These are phyloP conservation scores for Neodiprion virginianus DNA, from an alignment of 1,140 invertebrate species.

Conservation along the genomic window DNA sequence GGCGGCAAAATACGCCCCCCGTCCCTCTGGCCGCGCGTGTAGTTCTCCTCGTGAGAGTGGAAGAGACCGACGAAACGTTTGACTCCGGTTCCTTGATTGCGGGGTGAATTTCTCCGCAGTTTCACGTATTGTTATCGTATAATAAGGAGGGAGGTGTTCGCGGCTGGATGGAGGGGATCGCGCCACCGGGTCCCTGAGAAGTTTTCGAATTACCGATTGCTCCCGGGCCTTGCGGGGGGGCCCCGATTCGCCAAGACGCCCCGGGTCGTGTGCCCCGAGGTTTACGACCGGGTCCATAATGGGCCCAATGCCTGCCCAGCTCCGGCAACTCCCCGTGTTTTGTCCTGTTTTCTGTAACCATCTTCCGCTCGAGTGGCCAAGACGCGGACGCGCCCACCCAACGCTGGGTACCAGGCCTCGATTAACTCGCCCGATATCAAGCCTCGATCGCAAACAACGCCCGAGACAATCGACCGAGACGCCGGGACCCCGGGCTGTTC, in stretches of 20 bases:
- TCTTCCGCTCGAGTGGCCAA: slow-evolving; percentile 42
- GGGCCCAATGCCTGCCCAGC: too few relatives aligned
- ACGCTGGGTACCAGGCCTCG: slow-evolving; percentile 45
- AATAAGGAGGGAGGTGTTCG: slow-evolving; percentile 55
- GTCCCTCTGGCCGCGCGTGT: slow-evolving; percentile 41
- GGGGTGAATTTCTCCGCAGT: slow-evolving; percentile 61
- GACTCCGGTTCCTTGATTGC: slow-evolving; percentile 55
- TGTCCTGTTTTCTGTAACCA: slow-evolving; percentile 20
- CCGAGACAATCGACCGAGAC: too few relatives aligned
- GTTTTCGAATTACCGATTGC: slow-evolving; percentile 56
- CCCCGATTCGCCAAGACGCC: slow-evolving; percentile 16
- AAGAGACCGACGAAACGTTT: slow-evolving; percentile 39
- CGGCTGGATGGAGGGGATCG: slow-evolving; percentile 40
- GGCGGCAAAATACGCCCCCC: slow-evolving; percentile 10
- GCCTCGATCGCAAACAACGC: too few relatives aligned
- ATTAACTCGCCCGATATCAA: neutral
- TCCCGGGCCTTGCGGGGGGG: slow-evolving; percentile 33
- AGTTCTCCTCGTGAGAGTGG: slow-evolving; percentile 49
- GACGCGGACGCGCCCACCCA: slow-evolving; percentile 54
- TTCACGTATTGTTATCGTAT: slow-evolving; percentile 54
- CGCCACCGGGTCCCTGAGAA: slow-evolving; percentile 45
- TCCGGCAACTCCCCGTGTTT: slow-evolving; percentile 22
- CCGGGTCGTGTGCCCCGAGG: slow-evolving; percentile 19
- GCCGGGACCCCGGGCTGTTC: too few relatives aligned
- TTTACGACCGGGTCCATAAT: too few relatives aligned